Evolutionary conservation across 2,888 invertebrate genomes (phyloP).

Genomic region (Copidosoma aretas): DNA sequence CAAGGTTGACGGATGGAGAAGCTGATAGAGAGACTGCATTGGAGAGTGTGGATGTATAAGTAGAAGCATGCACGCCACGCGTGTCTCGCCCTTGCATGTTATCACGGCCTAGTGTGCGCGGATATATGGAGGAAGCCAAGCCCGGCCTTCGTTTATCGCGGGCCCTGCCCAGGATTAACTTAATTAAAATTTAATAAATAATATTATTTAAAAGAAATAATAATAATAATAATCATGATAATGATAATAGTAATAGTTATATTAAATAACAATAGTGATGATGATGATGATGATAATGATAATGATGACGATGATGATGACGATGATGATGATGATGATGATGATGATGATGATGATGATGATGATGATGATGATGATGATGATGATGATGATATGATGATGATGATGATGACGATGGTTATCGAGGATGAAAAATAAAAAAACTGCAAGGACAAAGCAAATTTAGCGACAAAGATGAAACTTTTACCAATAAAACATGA

Average conservation of each 20-base stretch:
- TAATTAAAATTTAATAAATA: slow-evolving; percentile 37
- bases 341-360: not conserved
- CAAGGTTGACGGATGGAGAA: slow-evolving; percentile 16
- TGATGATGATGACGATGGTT: too few species aligned
- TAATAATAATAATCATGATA: too few species aligned
- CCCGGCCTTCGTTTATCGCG: slow-evolving; percentile 56
- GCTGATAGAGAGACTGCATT: too few species aligned
- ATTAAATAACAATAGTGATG: too few species aligned
- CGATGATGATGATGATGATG: not conserved
- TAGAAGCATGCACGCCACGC: slow-evolving; percentile 16
- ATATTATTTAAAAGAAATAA: slow-evolving; percentile 19
- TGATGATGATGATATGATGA: not conserved
- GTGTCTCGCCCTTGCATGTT: slow-evolving; percentile 26
- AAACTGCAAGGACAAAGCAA: slow-evolving; percentile 47
- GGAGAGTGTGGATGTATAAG: too few species aligned
- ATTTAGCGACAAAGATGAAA: slow-evolving; percentile 49
- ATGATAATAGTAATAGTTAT: too few species aligned
- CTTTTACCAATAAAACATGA: slow-evolving; percentile 54
- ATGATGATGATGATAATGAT: too few species aligned
- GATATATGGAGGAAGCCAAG: slow-evolving; percentile 61
- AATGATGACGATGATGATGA: too few species aligned
- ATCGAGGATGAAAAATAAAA: slow-evolving; percentile 9
- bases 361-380: not conserved
- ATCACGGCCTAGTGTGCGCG: slow-evolving; percentile 61
- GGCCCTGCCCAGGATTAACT: slow-evolving; percentile 54